Conservation (phyloP, 2,888 invertebrate species). For the Cecidostiba fungosa region DNA sequence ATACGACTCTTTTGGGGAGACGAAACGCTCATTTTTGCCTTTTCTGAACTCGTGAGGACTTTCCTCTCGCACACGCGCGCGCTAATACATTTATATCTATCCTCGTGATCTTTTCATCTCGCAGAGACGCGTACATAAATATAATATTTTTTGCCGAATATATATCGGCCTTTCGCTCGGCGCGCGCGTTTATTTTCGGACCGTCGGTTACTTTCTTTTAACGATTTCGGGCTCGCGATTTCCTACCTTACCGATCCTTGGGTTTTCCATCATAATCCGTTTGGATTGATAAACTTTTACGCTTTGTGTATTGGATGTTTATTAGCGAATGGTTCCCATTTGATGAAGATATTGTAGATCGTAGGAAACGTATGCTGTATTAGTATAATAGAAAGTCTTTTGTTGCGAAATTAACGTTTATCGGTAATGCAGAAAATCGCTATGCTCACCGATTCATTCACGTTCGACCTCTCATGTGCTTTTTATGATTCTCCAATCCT, state of each 20-base stretch:
- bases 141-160: neutral
- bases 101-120: neutral
- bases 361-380: neutral
- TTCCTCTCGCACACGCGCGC: neutral
- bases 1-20: neutral
- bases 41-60: neutral
- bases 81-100: neutral
- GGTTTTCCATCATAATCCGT: no score
- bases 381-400: neutral
- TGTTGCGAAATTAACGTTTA: neutral
- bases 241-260: constrained; percentile 37
- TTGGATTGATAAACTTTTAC: no score
- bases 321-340: neutral
- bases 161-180: neutral
- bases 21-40: neutral
- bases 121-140: neutral
- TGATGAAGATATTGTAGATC: neutral
- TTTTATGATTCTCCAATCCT: neutral
- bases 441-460: neutral
- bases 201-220: neutral
- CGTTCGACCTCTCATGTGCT: neutral
- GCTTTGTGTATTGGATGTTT: no score
- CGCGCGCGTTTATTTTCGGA: constrained; percentile 1
- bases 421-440: neutral
- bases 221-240: neutral